phyloP scores from a whole-genome alignment of 2,113 vertebrate genomes.

The Rattus norvegicus region DNA sequence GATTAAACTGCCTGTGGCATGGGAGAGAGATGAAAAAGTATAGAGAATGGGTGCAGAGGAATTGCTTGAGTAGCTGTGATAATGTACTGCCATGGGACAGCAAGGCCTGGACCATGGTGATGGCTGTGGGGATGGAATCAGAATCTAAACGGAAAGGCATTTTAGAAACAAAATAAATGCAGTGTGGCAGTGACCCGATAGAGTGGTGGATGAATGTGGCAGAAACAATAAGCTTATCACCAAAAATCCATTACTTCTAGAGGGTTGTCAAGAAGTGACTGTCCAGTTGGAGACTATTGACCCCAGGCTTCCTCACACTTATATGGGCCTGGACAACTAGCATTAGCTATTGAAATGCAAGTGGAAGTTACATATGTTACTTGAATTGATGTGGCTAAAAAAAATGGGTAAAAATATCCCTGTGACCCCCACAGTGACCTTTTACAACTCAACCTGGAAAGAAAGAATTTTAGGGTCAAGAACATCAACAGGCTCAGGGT shows the following conservation, averaged over 20 bases:
- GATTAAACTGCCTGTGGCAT: neutral
- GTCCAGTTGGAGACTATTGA: neutral
- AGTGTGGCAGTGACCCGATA: neutral
- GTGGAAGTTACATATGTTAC: neutral
- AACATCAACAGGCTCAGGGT: neutral
- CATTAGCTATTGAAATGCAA: conserved; percentile 14
- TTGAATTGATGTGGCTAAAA: neutral
- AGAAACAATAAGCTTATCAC: neutral
- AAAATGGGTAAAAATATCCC: neutral
- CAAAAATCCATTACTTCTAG: neutral
- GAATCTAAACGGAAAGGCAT: neutral
- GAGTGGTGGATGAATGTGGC: neutral
- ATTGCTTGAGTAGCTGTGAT: neutral
- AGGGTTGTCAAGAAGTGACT: neutral
- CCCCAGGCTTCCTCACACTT: neutral
- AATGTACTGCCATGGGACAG: neutral
- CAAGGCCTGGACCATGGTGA: neutral
- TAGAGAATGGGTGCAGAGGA: neutral
- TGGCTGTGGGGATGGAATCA: neutral
- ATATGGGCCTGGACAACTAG: neutral
- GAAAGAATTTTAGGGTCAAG: neutral
- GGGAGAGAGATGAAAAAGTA: neutral
- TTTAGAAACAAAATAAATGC: neutral
- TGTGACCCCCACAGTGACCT: neutral
- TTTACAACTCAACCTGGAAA: neutral